Evolutionary conservation across 2,888 invertebrate genomes (phyloP).

Genomic region (Archips xylosteana): DNA sequence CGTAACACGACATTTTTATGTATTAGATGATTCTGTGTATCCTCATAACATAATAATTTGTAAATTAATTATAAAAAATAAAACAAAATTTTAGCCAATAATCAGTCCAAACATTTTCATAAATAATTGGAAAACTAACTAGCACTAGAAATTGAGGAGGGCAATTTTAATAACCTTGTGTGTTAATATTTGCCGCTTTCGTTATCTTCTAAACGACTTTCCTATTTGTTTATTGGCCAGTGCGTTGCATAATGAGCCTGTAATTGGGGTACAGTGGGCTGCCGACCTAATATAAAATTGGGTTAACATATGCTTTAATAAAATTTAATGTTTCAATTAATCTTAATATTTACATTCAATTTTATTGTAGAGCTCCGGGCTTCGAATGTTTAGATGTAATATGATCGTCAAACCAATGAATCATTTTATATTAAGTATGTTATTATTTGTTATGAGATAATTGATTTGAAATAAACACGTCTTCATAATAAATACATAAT

Average conservation of each 20-base stretch:
- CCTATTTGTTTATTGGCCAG: slow-evolving; percentile 30
- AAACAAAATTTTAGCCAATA: too few species aligned
- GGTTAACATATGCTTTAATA: slow-evolving; percentile 36
- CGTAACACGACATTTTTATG: too few species aligned
- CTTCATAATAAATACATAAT: too few species aligned
- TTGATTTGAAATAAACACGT: too few species aligned
- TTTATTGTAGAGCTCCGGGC: neutral
- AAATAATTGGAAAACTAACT: too few species aligned
- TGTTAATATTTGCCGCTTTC: neutral
- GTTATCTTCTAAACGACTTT: slow-evolving; percentile 19
- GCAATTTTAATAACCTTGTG: neutral
- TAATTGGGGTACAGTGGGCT: slow-evolving; percentile 27
- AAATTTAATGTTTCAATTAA: slow-evolving; percentile 22
- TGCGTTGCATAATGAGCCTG: slow-evolving; percentile 35
- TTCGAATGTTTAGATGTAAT: neutral
- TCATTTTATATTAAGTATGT: neutral
- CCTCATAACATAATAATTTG: too few species aligned
- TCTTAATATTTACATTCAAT: slow-evolving; percentile 14
- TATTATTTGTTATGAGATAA: too few species aligned
- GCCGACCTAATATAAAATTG: slow-evolving; percentile 34
- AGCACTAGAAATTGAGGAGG: neutral
- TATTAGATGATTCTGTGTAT: too few species aligned
- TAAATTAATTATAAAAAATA: too few species aligned
- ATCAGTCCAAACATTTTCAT: too few species aligned
- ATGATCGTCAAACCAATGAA: neutral